A percentile compares a stretch with the other conserved stretches of the same genome.
Conservation (phyloP, 1,140 invertebrate genomes). For the Bacillus rossius region DNA sequence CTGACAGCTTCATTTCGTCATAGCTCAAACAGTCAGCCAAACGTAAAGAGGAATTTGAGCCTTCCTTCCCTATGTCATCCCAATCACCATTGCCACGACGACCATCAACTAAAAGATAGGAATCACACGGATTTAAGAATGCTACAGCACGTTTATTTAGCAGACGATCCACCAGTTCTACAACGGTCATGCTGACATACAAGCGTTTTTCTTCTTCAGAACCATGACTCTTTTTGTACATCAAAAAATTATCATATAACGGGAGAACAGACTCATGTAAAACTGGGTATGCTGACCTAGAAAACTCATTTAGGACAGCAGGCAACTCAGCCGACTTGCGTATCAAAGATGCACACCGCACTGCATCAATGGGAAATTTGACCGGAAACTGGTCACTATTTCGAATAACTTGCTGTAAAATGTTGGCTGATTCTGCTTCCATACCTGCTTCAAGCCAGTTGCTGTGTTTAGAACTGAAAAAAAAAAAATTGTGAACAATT, state of each 20-base stretch:
- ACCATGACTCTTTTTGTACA: constrained; percentile 43
- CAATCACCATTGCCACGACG: constrained; percentile 45
- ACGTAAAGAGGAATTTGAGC: constrained; percentile 38
- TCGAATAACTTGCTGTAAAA: too few species aligned
- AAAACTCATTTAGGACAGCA: not conserved
- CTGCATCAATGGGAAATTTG: constrained; percentile 38
- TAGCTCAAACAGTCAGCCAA: constrained; percentile 42
- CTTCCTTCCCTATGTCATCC: constrained; percentile 44
- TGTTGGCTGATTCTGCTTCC: too few species aligned
- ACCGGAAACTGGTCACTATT: too few species aligned
- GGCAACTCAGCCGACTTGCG: constrained; percentile 25
- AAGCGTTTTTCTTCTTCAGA: constrained; percentile 45
- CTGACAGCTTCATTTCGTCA: constrained; percentile 55
- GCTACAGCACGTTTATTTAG: constrained; percentile 49
- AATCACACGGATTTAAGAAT: constrained; percentile 46
- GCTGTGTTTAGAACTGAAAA: too few species aligned
- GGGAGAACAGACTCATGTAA: constrained; percentile 44
- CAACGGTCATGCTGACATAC: constrained; percentile 49
- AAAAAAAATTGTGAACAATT: too few species aligned
- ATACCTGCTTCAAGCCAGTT: too few species aligned
- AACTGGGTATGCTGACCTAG: constrained; percentile 41
- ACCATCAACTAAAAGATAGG: constrained; percentile 45
- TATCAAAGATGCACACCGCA: constrained; percentile 34
- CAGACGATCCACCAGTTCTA: constrained; percentile 50
- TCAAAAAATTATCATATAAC: constrained; percentile 40